Percentiles rank a stretch among this genome's conserved stretches.
phyloP scores from a whole-genome alignment of 2,113 vertebrate genomes.

The Rhea pennata region DNA sequence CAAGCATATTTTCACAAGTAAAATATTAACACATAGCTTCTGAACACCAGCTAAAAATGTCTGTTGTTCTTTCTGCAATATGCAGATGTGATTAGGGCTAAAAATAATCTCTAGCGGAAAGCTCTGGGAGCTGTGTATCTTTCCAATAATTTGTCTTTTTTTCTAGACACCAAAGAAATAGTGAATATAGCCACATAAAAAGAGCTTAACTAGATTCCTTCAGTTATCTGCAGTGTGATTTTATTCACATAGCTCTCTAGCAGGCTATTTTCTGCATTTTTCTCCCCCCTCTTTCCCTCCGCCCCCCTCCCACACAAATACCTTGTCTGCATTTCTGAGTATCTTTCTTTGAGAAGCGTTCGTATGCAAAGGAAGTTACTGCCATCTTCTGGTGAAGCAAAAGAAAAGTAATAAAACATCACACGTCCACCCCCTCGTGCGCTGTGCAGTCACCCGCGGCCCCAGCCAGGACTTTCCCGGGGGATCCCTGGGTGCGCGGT shows the following conservation, averaged over 20 bases:
- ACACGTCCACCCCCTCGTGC: background rate
- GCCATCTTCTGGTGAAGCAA: conserved; percentile 52
- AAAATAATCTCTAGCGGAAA: background rate
- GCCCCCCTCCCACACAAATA: background rate
- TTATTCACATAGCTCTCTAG: background rate
- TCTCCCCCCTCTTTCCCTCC: background rate
- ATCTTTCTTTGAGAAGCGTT: background rate
- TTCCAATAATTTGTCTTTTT: background rate
- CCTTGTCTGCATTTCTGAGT: background rate
- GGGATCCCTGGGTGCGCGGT: background rate
- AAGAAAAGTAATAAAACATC: background rate
- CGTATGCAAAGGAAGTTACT: background rate
- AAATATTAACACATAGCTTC: background rate
- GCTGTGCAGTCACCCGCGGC: background rate
- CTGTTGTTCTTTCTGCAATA: background rate
- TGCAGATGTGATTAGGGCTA: background rate
- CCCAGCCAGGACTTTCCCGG: background rate
- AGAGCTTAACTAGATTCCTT: background rate
- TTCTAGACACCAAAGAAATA: background rate
- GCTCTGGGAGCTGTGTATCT: background rate
- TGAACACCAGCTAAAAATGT: background rate
- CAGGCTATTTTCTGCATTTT: background rate
- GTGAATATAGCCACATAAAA: background rate
- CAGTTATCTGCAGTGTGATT: background rate
- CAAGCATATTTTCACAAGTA: background rate